A percentile compares a stretch with the other conserved stretches of the same genome.
Evolutionary conservation across 1,140 invertebrate genomes (phyloP).

Genomic region (Hydropsyche tenuis): DNA sequence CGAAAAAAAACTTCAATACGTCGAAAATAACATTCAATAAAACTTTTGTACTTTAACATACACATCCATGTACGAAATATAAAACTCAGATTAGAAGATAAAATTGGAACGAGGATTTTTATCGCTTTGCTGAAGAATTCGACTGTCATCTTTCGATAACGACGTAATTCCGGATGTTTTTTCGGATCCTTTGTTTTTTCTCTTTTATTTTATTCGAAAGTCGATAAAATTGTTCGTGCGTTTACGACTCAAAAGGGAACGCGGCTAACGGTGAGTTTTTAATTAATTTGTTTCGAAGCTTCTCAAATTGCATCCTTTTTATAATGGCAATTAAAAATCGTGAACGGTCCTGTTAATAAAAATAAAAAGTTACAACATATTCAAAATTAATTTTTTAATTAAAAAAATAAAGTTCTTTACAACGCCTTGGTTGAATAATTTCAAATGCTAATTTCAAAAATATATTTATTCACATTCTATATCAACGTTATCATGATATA

Average conservation of each 20-base stretch:
- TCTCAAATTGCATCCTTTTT: not conserved
- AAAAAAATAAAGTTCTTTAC: not conserved
- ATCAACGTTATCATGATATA: too few species aligned
- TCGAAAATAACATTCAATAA: too few species aligned
- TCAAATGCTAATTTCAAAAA: too few species aligned
- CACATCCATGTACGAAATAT: too few species aligned
- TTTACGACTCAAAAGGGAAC: slow-evolving; percentile 10
- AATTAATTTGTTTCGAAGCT: slow-evolving; percentile 18
- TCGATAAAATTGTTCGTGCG: slow-evolving; percentile 15
- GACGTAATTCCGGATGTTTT: slow-evolving; percentile 17
- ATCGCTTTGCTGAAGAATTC: not conserved
- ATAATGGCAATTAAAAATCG: not conserved
- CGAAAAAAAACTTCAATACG: too few species aligned
- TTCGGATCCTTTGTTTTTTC: not conserved
- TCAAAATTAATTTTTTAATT: not conserved
- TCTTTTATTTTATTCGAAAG: not conserved
- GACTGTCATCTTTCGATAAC: not conserved
- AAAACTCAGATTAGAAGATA: too few species aligned
- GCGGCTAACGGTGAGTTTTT: slow-evolving; percentile 2
- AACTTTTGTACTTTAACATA: too few species aligned
- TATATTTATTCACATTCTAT: too few species aligned
- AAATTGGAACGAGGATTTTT: too few species aligned
- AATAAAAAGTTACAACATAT: not conserved
- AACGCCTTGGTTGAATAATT: not conserved
- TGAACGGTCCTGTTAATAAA: not conserved